Evolutionary conservation across 1,140 invertebrate genomes (phyloP), one percentile per base, ranked within the genome.

Genomic region (Temnothorax nylanderi): DNA sequence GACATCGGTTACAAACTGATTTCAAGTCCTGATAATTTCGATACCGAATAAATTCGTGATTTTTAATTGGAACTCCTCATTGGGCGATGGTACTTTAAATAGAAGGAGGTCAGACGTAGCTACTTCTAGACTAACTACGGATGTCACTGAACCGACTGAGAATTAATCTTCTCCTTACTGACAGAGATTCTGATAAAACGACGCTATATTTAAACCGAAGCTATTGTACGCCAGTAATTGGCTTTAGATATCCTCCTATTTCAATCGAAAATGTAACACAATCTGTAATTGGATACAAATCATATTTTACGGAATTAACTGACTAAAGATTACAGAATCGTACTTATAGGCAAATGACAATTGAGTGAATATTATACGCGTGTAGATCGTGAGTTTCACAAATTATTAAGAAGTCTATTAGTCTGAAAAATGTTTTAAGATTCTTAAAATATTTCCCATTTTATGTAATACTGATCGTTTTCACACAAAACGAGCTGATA

Each of bases 61-160:
- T 90, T 91, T 88, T 77, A 74, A 86, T 60, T 21, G 62, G 32
- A 84, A 34, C 56, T 44, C 32, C 21, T 88, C 65, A 84, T 90
- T 80, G 77, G 54, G 60, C 56, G 32, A 80, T 75, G 74, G 44
- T 41, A 65, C 85, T 89, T 89, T 91, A 91, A 90, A 91, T 91
- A 91, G 87, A 89, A 91, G 37, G 89, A 90, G 90, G 90, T 90
- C 90, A 90, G 90, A 90, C 89, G 78, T 72, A 84, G 75, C 87
- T 91, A 91, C 89, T 90, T 90, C 89, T 89, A 90, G 78, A 91
- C 62, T 88, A 90, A 88, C 78, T 86, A 75, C 75, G 65, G 78
- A 85, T 91, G 90, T 91, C 89, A 87, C 77, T 91, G 89, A 91
- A 91, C 90, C 69, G 67, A 75, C 87, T 77, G 78, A 10, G 51